Base-by-base conservation (phyloP, 2,888 invertebrate species). In the Drosophila mercatorum region DNA sequence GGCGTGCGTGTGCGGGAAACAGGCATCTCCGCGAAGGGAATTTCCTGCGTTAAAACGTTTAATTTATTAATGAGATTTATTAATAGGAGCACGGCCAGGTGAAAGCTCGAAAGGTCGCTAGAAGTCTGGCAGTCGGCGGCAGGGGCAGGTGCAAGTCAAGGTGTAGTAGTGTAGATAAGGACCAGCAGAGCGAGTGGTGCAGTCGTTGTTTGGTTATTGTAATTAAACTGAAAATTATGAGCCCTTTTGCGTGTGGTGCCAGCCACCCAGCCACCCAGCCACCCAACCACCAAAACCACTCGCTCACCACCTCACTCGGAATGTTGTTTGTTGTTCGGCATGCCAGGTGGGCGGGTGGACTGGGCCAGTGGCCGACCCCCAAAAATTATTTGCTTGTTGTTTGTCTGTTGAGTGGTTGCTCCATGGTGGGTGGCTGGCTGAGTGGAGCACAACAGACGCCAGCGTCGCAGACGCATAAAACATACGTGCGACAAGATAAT, bases 11-110 rank as follows among this genome's bases (percentile, higher is more conserved):
- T 44, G 56, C 26, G 38, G 26, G 65, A 47, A 14, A 31, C 40
- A 34, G 2, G 41, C 22, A 41, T 49, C 55, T 47, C 59, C 28
- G 34, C 10, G 38, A 44, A 44, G 66, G 31, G 56, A 78, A 78
- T 72, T 76, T 82, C 72, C 82, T 75, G 72, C 66, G 80, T 60
- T 76, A 77, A 86, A 88, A 75, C 78, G 79, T 82, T 83, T 81
- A 86, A 86, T 88, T 88, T 88, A 88, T 88, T 86, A 86, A 86
- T 88, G 88, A 86, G 89, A 88, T 86, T 88, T 86, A 86, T 88
- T 86, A 80, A 86, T 86, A 88, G 85, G 70, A 68, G 43, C 55
- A 43, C 38, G 53, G 55, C n/a, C 52, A 69, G 80, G 78, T 72
- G 67, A 72, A 60, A 69, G 53, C 67, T 69, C 63, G 64, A 49